Base-by-base conservation (phyloP, 2,113 vertebrate genomes). In the Notarius quadriscutis region DNA sequence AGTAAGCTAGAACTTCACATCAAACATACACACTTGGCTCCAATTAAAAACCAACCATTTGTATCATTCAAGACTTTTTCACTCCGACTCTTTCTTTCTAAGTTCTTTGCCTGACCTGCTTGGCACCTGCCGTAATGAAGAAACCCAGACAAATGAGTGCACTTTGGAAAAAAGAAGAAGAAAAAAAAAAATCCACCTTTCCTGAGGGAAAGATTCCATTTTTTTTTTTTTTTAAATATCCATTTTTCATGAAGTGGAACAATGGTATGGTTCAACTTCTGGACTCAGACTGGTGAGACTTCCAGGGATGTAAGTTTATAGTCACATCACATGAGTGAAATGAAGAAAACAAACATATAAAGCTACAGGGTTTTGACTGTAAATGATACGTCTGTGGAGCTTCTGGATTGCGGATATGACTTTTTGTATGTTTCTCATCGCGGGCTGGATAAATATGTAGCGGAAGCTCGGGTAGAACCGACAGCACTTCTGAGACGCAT, bases 221-320 rank as follows among this genome's bases (percentile, higher is more conserved):
- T 41, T 41, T 41, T 41, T 41, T 41, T 41, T 41, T 41, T 41
- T 41, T 41, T 41, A 41, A 41, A 41, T 41, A 41, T 41, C 77
- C 69, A 74, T 51, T 87, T 87, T 55, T 81, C 86, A 85, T 58
- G 55, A 74, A 25, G n/a, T 18, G 55, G 78, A 92, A 92, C 91
- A 93, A 91, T 89, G 86, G 74, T 78, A 81, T 11, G 81, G 72
- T 65, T 50, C 57, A 78, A 60, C 81, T 87, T 86, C 84, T 87
- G 85, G 60, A 57, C 60, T 75, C 18, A 20, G 58, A 86, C 53
- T 75, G 27, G 48, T 9, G n/a, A n/a, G 18, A 30, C 22, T 18
- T 82, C 80, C 63, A 81, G 41, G 0, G 71, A 48, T 1, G 18
- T 8, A 7, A 17, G 30, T 20, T 72, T 41, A 7, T 48, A 74